Evolutionary conservation across 2,797 vertebrate species (phyloP), one percentile per base, ranked within the genome.

Genomic region (Cyclura pinguis): DNA sequence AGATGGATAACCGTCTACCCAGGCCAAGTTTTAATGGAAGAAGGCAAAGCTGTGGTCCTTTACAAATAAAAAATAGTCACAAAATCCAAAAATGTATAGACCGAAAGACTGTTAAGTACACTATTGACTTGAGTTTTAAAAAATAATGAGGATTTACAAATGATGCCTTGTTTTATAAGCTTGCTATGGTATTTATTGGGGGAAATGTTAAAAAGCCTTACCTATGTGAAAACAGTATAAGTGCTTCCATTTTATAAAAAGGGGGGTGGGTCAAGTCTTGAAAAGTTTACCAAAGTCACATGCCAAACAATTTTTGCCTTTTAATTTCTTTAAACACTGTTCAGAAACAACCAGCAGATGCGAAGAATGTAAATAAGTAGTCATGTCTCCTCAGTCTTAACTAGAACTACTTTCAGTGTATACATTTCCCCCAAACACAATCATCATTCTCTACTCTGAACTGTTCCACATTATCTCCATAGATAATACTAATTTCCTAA

Each of bases 111-210:
- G 73, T 67, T 92, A 72, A 94, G 81, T 89, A 96, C 94, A 96
- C 72, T 93, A 52, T 96, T 92, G 90, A 93, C 94, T 89, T 96
- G 78, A 95, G 88, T 95, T 93, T 94, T 93, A 80, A 72, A 72
- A 64, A 93, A 89, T 92, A 95, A 95, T 1, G 88, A 76, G 95
- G 95, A 92, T 95, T 92, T 94, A 95, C 91, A 97, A 96, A 94
- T 96, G 90, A 95, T 97, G 93, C 95, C 94, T 96, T 97, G 94
- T 97, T 97, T 98, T 97, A 94, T 97, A 97, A 96, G 96, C 96
- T 96, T 97, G 96, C 95, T 97, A 92, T 81, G 94, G 90, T 98
- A 97, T 98, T 98, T 98, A 97, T 98, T 97, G 97, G 96, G 93
- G 91, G 93, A 94, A 9, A 92, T 88, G 93, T 94, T 93, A 96